Conservation (phyloP, 2,113 vertebrate species). For the Macaca fascicularis region DNA sequence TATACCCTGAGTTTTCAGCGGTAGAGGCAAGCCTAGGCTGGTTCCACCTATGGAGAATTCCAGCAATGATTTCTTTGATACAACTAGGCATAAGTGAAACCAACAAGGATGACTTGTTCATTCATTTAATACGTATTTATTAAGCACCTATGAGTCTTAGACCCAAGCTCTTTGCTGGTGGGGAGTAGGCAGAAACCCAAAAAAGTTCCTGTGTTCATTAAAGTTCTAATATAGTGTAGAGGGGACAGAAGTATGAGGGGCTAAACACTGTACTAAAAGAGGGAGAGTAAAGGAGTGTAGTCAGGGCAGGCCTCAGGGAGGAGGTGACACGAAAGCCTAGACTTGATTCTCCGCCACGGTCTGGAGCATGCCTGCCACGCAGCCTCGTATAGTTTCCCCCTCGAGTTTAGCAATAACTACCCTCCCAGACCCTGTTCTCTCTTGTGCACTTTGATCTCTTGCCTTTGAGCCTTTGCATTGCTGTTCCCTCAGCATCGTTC, state of each 20-base stretch:
- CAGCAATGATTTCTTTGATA: not conserved
- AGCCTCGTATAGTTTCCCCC: not conserved
- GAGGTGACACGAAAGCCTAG: not conserved
- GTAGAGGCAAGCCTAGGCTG: not conserved
- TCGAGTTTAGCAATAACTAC: not conserved
- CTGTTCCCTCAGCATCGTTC: not conserved
- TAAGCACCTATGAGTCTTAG: not conserved
- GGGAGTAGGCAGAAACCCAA: not conserved
- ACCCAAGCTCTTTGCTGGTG: not conserved
- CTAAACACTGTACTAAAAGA: not conserved
- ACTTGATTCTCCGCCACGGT: fast-evolving
- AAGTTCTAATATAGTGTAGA: not conserved
- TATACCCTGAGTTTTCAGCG: not conserved
- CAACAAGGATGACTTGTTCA: not conserved
- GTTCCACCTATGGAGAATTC: not conserved
- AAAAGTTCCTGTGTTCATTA: not conserved
- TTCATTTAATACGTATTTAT: not conserved
- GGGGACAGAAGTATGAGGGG: not conserved
- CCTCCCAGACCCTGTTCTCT: not conserved
- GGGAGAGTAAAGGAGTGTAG: not conserved
- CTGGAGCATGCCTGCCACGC: not conserved
- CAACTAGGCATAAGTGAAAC: not conserved
- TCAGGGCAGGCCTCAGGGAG: not conserved
- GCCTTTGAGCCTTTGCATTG: not conserved
- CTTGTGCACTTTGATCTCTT: not conserved